These are phyloP conservation scores for Mohoua ochrocephala DNA, from an alignment of 2,113 vertebrate species.

Conservation along the genomic window DNA sequence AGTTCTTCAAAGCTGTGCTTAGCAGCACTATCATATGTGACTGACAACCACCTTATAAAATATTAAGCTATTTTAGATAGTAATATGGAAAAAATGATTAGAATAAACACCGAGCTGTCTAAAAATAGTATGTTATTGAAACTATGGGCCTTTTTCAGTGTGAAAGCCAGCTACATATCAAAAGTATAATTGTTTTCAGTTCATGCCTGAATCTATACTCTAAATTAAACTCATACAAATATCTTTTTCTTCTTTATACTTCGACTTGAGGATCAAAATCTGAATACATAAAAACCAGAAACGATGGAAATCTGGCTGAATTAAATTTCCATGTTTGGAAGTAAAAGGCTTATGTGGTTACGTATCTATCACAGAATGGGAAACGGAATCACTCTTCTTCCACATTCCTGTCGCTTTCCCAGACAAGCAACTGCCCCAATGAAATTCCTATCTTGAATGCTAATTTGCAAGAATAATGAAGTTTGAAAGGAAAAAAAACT, in stretches of 20 bases:
- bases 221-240: slow-evolving; percentile 30
- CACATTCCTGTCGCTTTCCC: not conserved
- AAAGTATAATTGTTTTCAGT: slow-evolving; percentile 13
- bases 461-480: slow-evolving; percentile 6
- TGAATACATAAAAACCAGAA: not conserved
- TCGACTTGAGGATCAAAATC: slow-evolving; percentile 1
- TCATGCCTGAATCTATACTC: not conserved
- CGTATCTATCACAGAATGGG: not conserved
- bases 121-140: slow-evolving; percentile 32
- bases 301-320: not conserved
- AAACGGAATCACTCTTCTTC: not conserved
- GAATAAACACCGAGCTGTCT: slow-evolving; percentile 4
- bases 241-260: slow-evolving; percentile 30
- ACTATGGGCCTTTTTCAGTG: not conserved
- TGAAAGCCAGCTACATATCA: slow-evolving; percentile 17
- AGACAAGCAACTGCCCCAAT: not conserved
- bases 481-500: not conserved
- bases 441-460: not conserved
- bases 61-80: slow-evolving; percentile 9
- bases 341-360: not conserved
- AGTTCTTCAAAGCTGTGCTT: slow-evolving; percentile 1
- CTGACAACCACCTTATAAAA: slow-evolving; percentile 40
- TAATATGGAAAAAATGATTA: slow-evolving; percentile 29
- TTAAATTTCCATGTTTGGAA: slow-evolving; percentile 48
- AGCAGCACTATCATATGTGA: not conserved